Conservation (phyloP, 2,113 vertebrate genomes). For the Alligator mississippiensis region DNA sequence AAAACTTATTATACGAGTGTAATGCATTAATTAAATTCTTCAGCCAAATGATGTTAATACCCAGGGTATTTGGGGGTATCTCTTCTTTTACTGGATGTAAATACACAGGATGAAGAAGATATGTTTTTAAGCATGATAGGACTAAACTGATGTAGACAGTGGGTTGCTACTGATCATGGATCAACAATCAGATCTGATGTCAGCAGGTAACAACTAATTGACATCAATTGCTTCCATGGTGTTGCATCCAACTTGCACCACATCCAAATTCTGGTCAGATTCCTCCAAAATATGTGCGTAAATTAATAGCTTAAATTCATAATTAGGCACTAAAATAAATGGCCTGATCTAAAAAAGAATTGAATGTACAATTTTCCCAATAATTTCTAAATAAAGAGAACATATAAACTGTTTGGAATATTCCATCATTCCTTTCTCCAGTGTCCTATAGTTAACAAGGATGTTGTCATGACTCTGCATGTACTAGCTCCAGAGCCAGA, state of each 20-base stretch:
- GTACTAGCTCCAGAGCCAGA: too few species aligned
- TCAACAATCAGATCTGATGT: background rate
- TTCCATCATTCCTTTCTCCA: background rate
- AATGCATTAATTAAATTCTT: constrained; percentile 38
- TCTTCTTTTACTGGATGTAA: background rate
- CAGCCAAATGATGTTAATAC: background rate
- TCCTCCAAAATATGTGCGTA: background rate
- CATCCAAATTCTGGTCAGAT: rapidly evolving
- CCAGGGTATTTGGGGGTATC: background rate
- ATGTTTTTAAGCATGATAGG: background rate
- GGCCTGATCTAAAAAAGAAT: background rate
- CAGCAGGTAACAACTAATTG: background rate
- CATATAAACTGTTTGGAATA: background rate
- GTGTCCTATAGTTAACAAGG: background rate
- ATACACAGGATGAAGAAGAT: background rate
- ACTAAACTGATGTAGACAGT: background rate
- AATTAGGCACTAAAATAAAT: background rate
- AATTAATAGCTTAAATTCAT: background rate
- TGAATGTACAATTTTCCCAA: background rate
- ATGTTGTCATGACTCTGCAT: background rate
- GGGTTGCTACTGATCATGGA: background rate
- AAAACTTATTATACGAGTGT: background rate
- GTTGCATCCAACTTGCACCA: background rate
- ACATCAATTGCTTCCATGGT: background rate
- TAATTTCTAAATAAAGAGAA: background rate